Base-by-base conservation (phyloP, 2,797 vertebrate genomes). In the Catamblyrhynchus diadema region DNA sequence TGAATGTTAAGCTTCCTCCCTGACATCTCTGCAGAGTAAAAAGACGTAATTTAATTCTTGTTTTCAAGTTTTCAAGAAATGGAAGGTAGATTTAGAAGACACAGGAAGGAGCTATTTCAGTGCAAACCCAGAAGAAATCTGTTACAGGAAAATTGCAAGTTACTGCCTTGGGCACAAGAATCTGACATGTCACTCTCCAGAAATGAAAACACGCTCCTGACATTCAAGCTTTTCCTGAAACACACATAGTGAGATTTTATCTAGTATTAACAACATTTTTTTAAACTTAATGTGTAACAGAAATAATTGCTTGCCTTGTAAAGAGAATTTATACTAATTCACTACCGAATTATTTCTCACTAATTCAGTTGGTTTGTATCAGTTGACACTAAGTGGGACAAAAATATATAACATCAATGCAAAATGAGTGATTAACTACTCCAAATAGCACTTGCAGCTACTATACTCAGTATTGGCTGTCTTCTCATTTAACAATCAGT, bases 351-450 rank as follows among this genome's bases (percentile, higher is more conserved):
- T 48, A 56, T 33, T 92, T 84, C 32, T 78, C 44, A 61, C 24
- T 79, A 62, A 62, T 91, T 94, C 61, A 48, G 44, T 57, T 17
- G 5, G 39, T 88, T 91, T 94, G 25, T 84, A 70, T 60, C 56
- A 67, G 30, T n/a, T 15, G 7, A 70, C 77, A 85, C 27, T 50
- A 92, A 93, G 50, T 44, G 35, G 60, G 73, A 82, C 60, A 72
- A 93, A 88, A 86, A 77, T 57, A 59, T 16, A 15, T 54, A 85
- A 33, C 2, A 3, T 72, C 33, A 85, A 57, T 70, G 60, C 71
- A 84, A 95, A 94, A 92, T 79, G 67, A 83, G 44, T 81, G 37
- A 81, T 88, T 90, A 81, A 53, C 37, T 64, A 23, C 37, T 92
- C 57, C 44, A 72, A 74, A 66, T 27, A 80, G 12, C 61, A 81